phyloP scores from a whole-genome alignment of 2,888 invertebrate species.

The Chesias legatella region DNA sequence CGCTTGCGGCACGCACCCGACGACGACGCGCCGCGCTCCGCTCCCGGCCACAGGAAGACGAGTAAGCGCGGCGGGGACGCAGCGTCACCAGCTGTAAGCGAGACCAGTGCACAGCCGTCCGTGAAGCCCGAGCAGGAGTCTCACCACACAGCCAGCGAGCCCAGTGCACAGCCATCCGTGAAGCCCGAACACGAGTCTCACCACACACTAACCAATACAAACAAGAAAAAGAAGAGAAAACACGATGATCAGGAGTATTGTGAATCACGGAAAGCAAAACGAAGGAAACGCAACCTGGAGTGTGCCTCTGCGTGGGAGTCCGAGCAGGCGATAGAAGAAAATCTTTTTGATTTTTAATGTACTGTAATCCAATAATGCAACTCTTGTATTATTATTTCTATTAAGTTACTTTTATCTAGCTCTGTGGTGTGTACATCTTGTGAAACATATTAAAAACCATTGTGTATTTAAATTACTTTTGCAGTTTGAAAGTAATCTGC shows the following conservation, averaged over 20 bases:
- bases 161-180: not conserved
- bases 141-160: not conserved
- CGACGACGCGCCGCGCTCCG: not conserved
- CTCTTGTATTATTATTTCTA: too few relatives aligned
- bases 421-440: too few relatives aligned
- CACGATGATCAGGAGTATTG: not conserved
- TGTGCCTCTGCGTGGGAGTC: slow-evolving; percentile 60
- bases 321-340: slow-evolving; percentile 63
- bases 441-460: too few relatives aligned
- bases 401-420: too few relatives aligned
- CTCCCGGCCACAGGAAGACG: too few relatives aligned
- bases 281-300: slow-evolving; percentile 43
- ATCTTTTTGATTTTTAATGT: slow-evolving; percentile 64
- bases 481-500: too few relatives aligned
- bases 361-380: too few relatives aligned
- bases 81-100: not conserved
- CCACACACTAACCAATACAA: not conserved
- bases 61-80: too few relatives aligned
- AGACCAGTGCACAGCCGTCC: not conserved
- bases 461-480: too few relatives aligned
- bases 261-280: slow-evolving; percentile 35
- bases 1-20: slow-evolving; percentile 32
- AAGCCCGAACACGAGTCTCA: not conserved
- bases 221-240: slow-evolving; percentile 14
- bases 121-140: not conserved